phyloP scores from a whole-genome alignment of 2,113 vertebrate genomes.

The Nothocercus julius region DNA sequence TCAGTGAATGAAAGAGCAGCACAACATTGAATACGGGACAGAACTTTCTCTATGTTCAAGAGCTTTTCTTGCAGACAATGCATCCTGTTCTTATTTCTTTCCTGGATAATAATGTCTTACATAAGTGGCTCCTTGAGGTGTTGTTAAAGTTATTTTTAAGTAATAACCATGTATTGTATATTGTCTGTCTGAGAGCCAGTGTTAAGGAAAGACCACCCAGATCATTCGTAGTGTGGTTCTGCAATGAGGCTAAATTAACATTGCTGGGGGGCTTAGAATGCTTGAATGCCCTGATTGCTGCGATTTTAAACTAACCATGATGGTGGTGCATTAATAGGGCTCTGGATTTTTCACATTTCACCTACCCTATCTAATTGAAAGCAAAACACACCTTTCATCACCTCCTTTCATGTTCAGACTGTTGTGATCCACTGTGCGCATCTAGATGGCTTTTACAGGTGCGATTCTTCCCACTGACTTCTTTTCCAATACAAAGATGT shows the following conservation, averaged over 20 bases:
- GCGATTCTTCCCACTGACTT: not conserved
- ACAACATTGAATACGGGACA: not conserved
- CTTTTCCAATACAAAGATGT: conserved; percentile 5
- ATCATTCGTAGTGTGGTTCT: not conserved
- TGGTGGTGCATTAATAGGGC: not conserved
- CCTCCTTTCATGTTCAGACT: not conserved
- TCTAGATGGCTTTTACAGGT: conserved; percentile 46
- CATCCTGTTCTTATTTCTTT: not conserved
- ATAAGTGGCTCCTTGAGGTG: not conserved
- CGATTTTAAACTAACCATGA: not conserved
- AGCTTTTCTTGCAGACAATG: not conserved
- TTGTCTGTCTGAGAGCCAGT: not conserved
- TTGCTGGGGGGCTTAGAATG: not conserved
- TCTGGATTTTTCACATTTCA: not conserved
- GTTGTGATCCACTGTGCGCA: not conserved
- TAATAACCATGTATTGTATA: not conserved
- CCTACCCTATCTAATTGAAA: not conserved
- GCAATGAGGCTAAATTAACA: not conserved
- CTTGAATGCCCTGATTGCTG: not conserved
- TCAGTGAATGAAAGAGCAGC: not conserved
- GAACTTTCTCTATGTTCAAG: not conserved
- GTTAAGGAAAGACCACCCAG: not conserved
- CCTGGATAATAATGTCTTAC: not conserved
- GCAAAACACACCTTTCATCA: not conserved
- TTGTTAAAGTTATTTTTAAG: not conserved